Conservation (phyloP, 2,797 vertebrate genomes). For the Argentina silus region DNA sequence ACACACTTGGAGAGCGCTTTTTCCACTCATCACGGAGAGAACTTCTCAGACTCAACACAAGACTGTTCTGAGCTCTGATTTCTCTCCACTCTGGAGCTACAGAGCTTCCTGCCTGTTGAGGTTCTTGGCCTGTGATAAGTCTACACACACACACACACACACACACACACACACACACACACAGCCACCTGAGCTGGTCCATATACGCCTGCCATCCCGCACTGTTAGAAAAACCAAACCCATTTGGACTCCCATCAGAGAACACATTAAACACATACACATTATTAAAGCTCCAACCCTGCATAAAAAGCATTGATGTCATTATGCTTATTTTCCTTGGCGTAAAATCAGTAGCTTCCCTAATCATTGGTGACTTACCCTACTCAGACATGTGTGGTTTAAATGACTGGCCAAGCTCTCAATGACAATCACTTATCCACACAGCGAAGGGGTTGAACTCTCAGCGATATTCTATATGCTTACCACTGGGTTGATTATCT, state of each 20-base stretch:
- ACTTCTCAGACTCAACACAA: constrained; percentile 73
- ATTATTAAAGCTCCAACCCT: constrained; percentile 79
- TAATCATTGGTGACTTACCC: constrained; percentile 81
- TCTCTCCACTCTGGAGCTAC: constrained; percentile 59
- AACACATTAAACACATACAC: constrained; percentile 86
- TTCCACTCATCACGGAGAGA: constrained; percentile 81
- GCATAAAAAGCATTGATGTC: constrained; percentile 86
- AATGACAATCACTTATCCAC: constrained; percentile 47
- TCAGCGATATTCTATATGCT: constrained; percentile 58
- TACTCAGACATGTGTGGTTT: constrained; percentile 75
- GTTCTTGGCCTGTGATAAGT: constrained; percentile 64
- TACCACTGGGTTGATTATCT: constrained; percentile 50
- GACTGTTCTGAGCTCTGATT: constrained; percentile 70
- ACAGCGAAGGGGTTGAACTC: constrained; percentile 44
- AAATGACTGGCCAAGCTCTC: constrained; percentile 68
- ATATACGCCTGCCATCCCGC: constrained; percentile 39
- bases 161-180: constrained; percentile 10
- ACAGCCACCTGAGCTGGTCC: constrained; percentile 63
- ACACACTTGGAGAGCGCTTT: constrained; percentile 78
- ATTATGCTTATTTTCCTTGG: constrained; percentile 89
- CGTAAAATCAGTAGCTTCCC: constrained; percentile 80
- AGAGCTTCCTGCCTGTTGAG: constrained; percentile 63
- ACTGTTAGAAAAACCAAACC: constrained; percentile 62
- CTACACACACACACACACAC: too few species aligned
- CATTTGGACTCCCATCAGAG: constrained; percentile 64